A percentile compares a stretch with the other conserved stretches of the same genome.
These are phyloP conservation scores for Noturus placidus DNA, from an alignment of 2,113 vertebrate species.

Conservation along the genomic window DNA sequence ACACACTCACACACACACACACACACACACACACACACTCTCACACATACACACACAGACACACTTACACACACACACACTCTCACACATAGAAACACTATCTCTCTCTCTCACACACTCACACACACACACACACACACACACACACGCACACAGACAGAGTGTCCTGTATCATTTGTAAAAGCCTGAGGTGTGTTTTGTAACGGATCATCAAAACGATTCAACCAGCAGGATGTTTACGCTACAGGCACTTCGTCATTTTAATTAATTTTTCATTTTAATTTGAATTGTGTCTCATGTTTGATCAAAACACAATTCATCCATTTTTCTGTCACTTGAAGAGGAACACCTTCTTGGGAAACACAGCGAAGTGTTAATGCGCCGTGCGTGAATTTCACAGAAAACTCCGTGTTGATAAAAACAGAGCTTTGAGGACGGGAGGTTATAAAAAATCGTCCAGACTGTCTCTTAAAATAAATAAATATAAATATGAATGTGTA, in stretches of 20 bases:
- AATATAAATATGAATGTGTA: not conserved
- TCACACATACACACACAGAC: no score
- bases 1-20: not conserved
- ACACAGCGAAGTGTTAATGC: not conserved
- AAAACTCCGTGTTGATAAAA: not conserved
- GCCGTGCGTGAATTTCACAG: not conserved
- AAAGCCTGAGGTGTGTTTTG: conserved; percentile 10
- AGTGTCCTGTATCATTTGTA: conserved; percentile 15
- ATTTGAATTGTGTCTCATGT: not conserved
- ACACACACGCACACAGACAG: conserved; percentile 5
- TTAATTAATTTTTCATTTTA: conserved; percentile 12
- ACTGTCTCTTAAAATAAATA: conserved; percentile 12
- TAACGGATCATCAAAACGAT: not conserved
- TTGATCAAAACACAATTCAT: not conserved
- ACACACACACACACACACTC: not conserved
- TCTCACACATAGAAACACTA: no score
- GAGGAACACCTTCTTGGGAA: not conserved
- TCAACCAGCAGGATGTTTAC: conserved; percentile 4
- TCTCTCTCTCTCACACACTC: no score
- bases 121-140: conserved; percentile 5
- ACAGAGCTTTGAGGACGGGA: not conserved
- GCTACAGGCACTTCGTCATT: not conserved
- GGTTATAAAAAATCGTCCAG: not conserved
- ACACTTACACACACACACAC: conserved; percentile 10
- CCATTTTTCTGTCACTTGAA: not conserved